phyloP scores from a whole-genome alignment of 2,888 invertebrate genomes.

The Digitonthophagus gazella region DNA sequence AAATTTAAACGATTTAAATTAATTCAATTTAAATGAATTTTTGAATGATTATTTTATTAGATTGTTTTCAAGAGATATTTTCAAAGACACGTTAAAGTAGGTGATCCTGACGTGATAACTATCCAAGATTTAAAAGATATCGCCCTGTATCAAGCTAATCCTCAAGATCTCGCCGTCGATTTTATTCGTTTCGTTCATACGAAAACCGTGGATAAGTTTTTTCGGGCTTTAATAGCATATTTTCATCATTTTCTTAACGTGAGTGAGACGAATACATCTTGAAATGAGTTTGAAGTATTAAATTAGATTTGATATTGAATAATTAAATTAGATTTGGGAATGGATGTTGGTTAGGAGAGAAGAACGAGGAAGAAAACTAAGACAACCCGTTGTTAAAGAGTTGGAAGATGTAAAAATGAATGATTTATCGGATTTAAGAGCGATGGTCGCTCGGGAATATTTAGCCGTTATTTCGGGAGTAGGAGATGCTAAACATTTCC shows the following conservation, averaged over 20 bases:
- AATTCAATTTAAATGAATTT: not conserved
- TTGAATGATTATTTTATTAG: slow-evolving; percentile 50
- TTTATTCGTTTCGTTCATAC: slow-evolving; percentile 61
- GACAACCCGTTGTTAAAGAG: slow-evolving; percentile 54
- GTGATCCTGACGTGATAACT: slow-evolving; percentile 58
- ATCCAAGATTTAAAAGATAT: slow-evolving; percentile 63
- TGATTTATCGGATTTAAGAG: slow-evolving; percentile 59
- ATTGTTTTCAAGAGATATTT: slow-evolving; percentile 59
- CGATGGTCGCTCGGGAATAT: slow-evolving; percentile 63
- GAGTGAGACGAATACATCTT: slow-evolving; percentile 25
- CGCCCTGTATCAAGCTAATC: slow-evolving; percentile 57
- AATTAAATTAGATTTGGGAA: slow-evolving; percentile 56
- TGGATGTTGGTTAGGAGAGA: slow-evolving; percentile 56
- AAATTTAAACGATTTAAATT: not conserved
- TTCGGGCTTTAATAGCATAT: slow-evolving; percentile 61
- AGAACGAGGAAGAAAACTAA: slow-evolving; percentile 55
- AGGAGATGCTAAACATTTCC: slow-evolving; percentile 56
- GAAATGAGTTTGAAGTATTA: not conserved
- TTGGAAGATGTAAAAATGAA: slow-evolving; percentile 55
- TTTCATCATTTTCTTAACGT: slow-evolving; percentile 64
- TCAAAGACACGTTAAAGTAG: slow-evolving; percentile 57
- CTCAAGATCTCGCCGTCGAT: slow-evolving; percentile 55
- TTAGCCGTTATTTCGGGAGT: slow-evolving; percentile 59
- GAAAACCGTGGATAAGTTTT: slow-evolving; percentile 60
- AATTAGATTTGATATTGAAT: not conserved